A percentile compares a stretch with the other conserved stretches of the same genome.
phyloP scores from a whole-genome alignment of 2,113 vertebrate genomes.

The Pituophis catenifer region DNA sequence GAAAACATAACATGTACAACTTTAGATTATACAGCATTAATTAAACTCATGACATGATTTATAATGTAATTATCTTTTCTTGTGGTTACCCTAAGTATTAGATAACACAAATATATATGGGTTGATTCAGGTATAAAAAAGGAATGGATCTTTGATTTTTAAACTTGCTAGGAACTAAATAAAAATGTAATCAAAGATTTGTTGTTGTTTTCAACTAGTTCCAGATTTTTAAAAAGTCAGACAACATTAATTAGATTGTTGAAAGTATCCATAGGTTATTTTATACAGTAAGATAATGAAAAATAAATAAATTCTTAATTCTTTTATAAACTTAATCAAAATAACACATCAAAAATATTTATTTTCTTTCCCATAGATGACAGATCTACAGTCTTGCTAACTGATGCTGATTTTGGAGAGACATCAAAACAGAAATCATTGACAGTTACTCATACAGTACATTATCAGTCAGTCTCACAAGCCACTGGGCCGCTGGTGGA shows the following conservation, averaged over 20 bases:
- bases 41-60: background rate
- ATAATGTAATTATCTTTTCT: background rate
- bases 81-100: background rate
- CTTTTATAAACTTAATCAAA: background rate
- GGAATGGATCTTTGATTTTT: background rate
- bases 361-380: slow-evolving; percentile 76
- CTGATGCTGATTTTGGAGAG: slow-evolving; percentile 96
- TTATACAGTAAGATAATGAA: background rate
- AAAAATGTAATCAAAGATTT: background rate
- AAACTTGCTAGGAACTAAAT: background rate
- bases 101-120: background rate
- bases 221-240: background rate
- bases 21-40: background rate
- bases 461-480: slow-evolving; percentile 97
- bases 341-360: background rate
- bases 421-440: slow-evolving; percentile 94
- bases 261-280: background rate
- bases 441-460: slow-evolving; percentile 96
- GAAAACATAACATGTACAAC: background rate
- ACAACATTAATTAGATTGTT: background rate
- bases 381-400: slow-evolving; percentile 92
- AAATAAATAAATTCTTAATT: background rate
- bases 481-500: slow-evolving; percentile 96
- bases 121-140: background rate
- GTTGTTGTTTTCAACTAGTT: background rate